A percentile compares a stretch with the other conserved stretches of the same genome.
These are phyloP conservation scores for Anguilla megastoma DNA, from an alignment of 2,797 vertebrate genomes.

Conservation along the genomic window DNA sequence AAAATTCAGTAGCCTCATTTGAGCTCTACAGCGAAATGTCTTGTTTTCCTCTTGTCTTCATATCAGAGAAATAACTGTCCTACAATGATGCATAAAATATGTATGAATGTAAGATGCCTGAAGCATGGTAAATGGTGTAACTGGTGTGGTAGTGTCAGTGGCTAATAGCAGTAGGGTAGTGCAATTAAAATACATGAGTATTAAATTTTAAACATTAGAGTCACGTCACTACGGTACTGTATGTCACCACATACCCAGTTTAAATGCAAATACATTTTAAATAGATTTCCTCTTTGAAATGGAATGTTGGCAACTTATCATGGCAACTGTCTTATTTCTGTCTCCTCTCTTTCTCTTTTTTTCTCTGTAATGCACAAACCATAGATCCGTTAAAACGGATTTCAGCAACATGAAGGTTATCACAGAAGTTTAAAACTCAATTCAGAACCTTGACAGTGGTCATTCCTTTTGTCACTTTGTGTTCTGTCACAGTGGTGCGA, in stretches of 20 bases:
- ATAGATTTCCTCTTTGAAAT: background rate
- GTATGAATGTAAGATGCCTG: conserved; percentile 19
- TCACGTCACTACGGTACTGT: background rate
- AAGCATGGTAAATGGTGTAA: background rate
- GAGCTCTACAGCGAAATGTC: background rate
- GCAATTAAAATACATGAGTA: background rate
- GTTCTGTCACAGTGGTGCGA: conserved; percentile 22
- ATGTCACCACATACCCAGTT: background rate
- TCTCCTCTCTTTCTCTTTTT: background rate
- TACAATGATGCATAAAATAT: conserved; percentile 6
- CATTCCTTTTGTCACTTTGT: conserved; percentile 41
- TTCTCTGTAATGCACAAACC: conserved; percentile 31
- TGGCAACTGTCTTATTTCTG: background rate
- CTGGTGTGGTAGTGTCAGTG: background rate
- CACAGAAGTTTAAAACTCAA: conserved; percentile 37
- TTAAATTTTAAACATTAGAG: background rate
- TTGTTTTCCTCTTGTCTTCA: background rate
- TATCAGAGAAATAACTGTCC: conserved; percentile 6
- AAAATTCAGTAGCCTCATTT: background rate
- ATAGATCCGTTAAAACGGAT: conserved; percentile 27
- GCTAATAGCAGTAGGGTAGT: background rate
- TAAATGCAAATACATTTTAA: background rate
- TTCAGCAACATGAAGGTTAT: conserved; percentile 38
- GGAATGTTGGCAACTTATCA: background rate
- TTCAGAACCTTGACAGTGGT: conserved; percentile 35